These are phyloP conservation scores for Micronycteris hirsuta DNA, from an alignment of 2,113 vertebrate genomes.

Conservation along the genomic window DNA sequence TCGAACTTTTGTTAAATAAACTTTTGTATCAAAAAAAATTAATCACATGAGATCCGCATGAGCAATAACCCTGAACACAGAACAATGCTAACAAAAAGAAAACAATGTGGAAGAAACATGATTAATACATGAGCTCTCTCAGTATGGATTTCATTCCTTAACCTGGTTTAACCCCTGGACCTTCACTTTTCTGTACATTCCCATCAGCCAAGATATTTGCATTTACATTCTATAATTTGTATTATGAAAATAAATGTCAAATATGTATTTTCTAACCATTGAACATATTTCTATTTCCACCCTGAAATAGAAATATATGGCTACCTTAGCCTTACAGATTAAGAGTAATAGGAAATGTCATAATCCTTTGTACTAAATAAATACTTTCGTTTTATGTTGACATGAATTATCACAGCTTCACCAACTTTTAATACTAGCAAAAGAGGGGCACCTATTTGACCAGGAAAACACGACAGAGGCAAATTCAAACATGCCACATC, in stretches of 20 bases:
- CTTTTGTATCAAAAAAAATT: no score
- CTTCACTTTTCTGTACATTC: neutral
- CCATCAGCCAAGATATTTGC: neutral
- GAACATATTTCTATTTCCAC: neutral
- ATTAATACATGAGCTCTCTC: neutral
- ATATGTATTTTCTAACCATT: neutral
- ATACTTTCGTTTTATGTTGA: constrained; percentile 18
- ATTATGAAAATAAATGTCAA: neutral
- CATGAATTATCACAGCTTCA: neutral
- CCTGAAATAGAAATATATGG: neutral
- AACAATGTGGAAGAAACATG: neutral
- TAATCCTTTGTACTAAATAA: neutral
- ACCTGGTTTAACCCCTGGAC: neutral
- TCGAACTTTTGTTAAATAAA: no score
- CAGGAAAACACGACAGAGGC: neutral
- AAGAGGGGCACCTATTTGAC: neutral
- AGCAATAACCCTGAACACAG: neutral
- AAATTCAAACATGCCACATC: neutral
- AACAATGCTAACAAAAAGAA: neutral
- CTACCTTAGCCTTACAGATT: neutral
- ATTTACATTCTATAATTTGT: neutral
- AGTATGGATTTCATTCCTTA: neutral
- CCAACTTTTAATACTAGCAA: neutral
- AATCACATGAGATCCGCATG: neutral
- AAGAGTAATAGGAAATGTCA: neutral